Base-by-base conservation (phyloP, 2,888 invertebrate genomes). In the Emmelina monodactyla region DNA sequence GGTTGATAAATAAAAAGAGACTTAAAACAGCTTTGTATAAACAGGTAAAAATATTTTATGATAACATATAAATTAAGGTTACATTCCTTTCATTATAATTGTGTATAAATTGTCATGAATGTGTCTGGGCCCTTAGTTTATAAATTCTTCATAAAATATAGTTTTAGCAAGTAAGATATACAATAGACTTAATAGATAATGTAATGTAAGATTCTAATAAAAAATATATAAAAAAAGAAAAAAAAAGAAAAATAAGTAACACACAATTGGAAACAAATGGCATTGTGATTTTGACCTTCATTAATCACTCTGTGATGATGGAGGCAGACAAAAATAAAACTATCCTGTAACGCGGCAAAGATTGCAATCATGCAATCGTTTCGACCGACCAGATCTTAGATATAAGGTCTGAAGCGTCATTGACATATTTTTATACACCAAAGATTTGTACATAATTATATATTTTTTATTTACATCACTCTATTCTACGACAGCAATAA, bases 71-170 rank as follows among this genome's bases (percentile, higher is more conserved):
- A 79, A 79, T 73, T 78, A 78, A 76, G 79, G 79, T 79, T 72
- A 79, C 79, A 79, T 79, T 79, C 78, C 78, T 76, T 78, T 78
- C 79, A 75, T 73, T 29, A 25, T 29, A 14, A 60, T 51, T 56
- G 62, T 66, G 70, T 75, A 70, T 64, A 70, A 75, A 70, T 69
- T 65, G 67, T 64, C 68, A 64, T 67, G 72, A 70, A 76, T 72
- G 78, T 72, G 78, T 78, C 69, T 79, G 79, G 69, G 73, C 79
- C 79, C 72, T 79, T 76, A 72, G 67, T 79, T 79, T 79, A 79
- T 72, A 72, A 64, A 64, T 75, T 75, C 71, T 62, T 76, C 71
- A 72, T 78, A 69, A 76, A 78, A 72, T 76, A 69, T 67, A 58
- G 55, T 29, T 29, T 29, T 71, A 67, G 64, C 53, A 56, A 45